A percentile compares a stretch with the other conserved stretches of the same genome.
phyloP scores from a whole-genome alignment of 2,113 vertebrate species.

The Clinocottus analis region DNA sequence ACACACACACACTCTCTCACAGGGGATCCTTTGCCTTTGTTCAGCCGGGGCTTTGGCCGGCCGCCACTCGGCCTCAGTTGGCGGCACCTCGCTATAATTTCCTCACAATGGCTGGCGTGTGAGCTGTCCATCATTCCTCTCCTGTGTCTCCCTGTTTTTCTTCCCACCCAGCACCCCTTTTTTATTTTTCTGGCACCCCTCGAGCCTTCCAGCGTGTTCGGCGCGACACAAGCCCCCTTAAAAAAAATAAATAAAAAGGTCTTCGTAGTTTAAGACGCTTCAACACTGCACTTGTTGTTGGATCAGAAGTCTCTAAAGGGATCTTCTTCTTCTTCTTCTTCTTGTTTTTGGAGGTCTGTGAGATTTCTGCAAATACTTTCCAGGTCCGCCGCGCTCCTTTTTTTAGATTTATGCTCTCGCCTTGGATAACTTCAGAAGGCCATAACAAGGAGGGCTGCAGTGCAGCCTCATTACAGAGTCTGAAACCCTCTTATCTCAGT shows the following conservation, averaged over 20 bases:
- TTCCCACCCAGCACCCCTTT: slow-evolving; percentile 9
- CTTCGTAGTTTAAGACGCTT: slow-evolving; percentile 55
- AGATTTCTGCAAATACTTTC: slow-evolving; percentile 55
- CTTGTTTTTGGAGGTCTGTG: slow-evolving; percentile 17
- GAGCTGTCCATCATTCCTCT: slow-evolving; percentile 78
- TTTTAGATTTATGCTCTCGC: slow-evolving; percentile 10
- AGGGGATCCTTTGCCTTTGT: slow-evolving; percentile 74
- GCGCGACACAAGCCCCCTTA: slow-evolving; percentile 48
- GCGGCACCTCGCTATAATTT: slow-evolving; percentile 77
- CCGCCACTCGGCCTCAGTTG: slow-evolving; percentile 74
- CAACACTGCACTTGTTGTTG: slow-evolving; percentile 37
- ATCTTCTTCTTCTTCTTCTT: too few relatives aligned
- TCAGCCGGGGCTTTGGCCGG: slow-evolving; percentile 71
- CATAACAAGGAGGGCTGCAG: not conserved
- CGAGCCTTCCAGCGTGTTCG: slow-evolving; percentile 18
- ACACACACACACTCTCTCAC: slow-evolving; percentile 25
- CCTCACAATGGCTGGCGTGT: slow-evolving; percentile 80
- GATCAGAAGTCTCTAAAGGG: slow-evolving; percentile 38
- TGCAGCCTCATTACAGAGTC: not conserved
- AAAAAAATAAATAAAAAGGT: too few relatives aligned
- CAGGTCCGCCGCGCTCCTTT: slow-evolving; percentile 42
- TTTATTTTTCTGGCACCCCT: slow-evolving; percentile 41
- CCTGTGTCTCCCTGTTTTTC: slow-evolving; percentile 45
- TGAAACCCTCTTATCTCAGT: not conserved
- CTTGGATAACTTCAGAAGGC: slow-evolving; percentile 15